Percentiles rank a stretch among this genome's conserved stretches.
Conservation (phyloP, 2,888 invertebrate genomes). For the Drosophila melanosoma region DNA sequence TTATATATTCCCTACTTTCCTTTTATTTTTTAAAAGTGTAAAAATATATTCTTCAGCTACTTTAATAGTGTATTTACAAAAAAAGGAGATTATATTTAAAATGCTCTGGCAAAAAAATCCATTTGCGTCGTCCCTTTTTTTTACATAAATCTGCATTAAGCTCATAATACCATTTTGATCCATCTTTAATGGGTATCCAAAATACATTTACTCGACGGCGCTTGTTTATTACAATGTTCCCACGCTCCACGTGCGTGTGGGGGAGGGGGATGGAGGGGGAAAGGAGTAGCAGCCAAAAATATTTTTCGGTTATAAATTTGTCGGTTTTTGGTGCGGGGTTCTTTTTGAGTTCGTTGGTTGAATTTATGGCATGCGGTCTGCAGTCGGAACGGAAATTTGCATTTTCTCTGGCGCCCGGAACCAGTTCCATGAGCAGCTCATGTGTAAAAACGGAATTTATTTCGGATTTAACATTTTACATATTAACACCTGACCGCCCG, state of each 20-base stretch:
- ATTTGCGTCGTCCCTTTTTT: not conserved
- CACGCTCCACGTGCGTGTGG: constrained; percentile 28
- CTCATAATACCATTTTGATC: not conserved
- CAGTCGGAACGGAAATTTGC: constrained; percentile 64
- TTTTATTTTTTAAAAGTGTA: not conserved
- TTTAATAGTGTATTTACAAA: not conserved
- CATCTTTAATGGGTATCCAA: constrained; percentile 7
- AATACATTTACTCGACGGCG: constrained; percentile 60
- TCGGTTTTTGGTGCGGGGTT: constrained; percentile 14
- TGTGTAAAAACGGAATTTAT: constrained; percentile 66
- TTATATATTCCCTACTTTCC: not conserved
- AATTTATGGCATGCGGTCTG: constrained; percentile 76
- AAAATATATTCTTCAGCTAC: not conserved
- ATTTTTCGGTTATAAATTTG: constrained; percentile 76
- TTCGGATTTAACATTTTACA: constrained; percentile 63
- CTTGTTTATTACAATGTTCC: constrained; percentile 73
- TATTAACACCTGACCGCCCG: constrained; percentile 40
- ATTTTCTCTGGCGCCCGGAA: constrained; percentile 58
- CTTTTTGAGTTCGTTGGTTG: constrained; percentile 15
- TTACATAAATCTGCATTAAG: not conserved
- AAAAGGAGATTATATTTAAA: not conserved
- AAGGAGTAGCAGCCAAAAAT: constrained; percentile 27
- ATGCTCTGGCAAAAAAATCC: not conserved
- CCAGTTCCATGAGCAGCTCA: constrained; percentile 43
- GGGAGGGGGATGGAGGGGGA: not conserved